These are phyloP conservation scores for Eucera pruinosa DNA, from an alignment of 2,888 invertebrate genomes.

Conservation along the genomic window DNA sequence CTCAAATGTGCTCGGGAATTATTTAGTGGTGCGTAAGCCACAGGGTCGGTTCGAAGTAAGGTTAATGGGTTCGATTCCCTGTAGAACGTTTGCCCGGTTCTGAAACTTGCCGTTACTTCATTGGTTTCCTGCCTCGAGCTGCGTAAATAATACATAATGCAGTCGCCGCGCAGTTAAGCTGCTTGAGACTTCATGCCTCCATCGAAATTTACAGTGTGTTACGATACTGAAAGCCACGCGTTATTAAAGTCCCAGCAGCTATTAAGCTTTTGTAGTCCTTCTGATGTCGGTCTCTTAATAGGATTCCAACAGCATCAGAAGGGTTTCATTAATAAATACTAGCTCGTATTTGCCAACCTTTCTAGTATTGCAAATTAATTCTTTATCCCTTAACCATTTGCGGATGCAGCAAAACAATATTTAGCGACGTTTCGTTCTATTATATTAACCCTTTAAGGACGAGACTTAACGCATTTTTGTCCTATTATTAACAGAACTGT, in stretches of 20 bases:
- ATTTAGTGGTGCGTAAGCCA: conserved; percentile 78
- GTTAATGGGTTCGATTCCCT: conserved; percentile 81
- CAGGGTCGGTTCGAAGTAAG: conserved; percentile 71
- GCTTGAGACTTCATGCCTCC: conserved; percentile 29
- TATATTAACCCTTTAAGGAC: too few species aligned
- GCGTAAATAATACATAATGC: conserved; percentile 57
- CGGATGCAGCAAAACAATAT: too few species aligned
- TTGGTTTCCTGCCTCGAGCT: conserved; percentile 40
- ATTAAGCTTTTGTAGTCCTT: not conserved
- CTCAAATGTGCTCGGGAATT: conserved; percentile 74
- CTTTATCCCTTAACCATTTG: too few species aligned
- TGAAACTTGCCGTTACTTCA: conserved; percentile 70
- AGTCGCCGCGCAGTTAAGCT: conserved; percentile 39
- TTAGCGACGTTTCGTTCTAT: too few species aligned
- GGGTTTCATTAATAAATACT: not conserved
- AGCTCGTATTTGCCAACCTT: not conserved
- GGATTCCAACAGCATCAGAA: not conserved
- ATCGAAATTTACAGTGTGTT: conserved; percentile 22
- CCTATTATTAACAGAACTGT: too few species aligned
- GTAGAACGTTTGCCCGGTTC: conserved; percentile 64
- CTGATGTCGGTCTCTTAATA: not conserved
- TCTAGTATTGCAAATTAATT: not conserved
- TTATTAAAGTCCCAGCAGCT: conserved; percentile 5
- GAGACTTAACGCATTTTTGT: too few species aligned
- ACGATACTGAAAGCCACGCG: not conserved